phyloP scores from a whole-genome alignment of 1,140 invertebrate species.

The Caenorhabditis elegans region WBcel235 BX284606.5:4889001-4889500 shows the following conservation, averaged over 20 bases:
- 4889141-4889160: conserved; percentile 16
- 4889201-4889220: neutral
- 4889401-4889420: conserved; percentile 26
- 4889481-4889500: neutral
- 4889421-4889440: conserved; percentile 39
- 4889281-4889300: conserved; percentile 24
- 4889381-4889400: conserved; percentile 38
- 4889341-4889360: neutral
- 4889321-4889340: neutral
- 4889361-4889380: neutral
- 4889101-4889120: conserved; percentile 30
- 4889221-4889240: neutral
- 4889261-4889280: conserved; percentile 8
- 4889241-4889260: conserved; percentile 7
- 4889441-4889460: conserved; percentile 22
- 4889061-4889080: conserved; percentile 15
- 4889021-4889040: conserved; percentile 7
- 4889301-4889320: conserved; percentile 36
- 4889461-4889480: neutral
- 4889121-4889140: conserved; percentile 22
- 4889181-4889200: too few species aligned
- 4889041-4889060: conserved; percentile 11
- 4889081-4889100: conserved; percentile 28
- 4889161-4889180: neutral
- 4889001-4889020: conserved; percentile 22